Evolutionary conservation across 1,140 invertebrate species (phyloP), one percentile per base, ranked within the genome.

Genomic region (Meteorus sp.): DNA sequence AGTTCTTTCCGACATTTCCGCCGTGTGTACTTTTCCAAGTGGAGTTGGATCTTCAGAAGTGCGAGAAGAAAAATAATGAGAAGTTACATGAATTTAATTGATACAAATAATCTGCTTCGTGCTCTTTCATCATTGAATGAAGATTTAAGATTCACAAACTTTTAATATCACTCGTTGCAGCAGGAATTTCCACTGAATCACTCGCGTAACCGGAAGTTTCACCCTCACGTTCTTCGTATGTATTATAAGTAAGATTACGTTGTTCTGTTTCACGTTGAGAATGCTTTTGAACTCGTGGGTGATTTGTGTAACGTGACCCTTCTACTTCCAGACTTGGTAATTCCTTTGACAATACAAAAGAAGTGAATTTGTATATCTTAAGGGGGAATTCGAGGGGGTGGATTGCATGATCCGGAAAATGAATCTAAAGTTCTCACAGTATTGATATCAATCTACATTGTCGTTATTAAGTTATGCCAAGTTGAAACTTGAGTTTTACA

Each of bases 151-250:
- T n/a, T n/a, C n/a, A 56, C 37, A 7, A 2, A 51, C 45, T 51
- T 35, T 56, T 61, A 6, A 39, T 31, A 31, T 61, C 48, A 22
- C 33, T 55, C 51, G 54, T 51, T 8, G 64, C 56, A 8, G 61
- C 37, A 0, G 72, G 66, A 0, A 58, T 59, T n/a, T 78, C 85
- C 1, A 84, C 71, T 23, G 84, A 87, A 62, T 89, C 88, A 66
- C 88, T 89, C 11, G 85, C 87, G 67, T 89, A 89, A 13, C 87
- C 88, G 22, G 87, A 88, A 56, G 88, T 89, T 60, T 89, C 85
- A 0, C 84, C 85, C 69, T 85, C 87, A 19, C 83, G 83, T 56
- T 86, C 86, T 62, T 86, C 83, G 56, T 58, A 63, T 33, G 17
- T 41, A 20, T 17, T 27, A 8, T 47, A 39, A 25, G 51, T 50